Evolutionary conservation across 1,140 invertebrate species (phyloP).

Genomic region (Meloidogyne exigua): DNA sequence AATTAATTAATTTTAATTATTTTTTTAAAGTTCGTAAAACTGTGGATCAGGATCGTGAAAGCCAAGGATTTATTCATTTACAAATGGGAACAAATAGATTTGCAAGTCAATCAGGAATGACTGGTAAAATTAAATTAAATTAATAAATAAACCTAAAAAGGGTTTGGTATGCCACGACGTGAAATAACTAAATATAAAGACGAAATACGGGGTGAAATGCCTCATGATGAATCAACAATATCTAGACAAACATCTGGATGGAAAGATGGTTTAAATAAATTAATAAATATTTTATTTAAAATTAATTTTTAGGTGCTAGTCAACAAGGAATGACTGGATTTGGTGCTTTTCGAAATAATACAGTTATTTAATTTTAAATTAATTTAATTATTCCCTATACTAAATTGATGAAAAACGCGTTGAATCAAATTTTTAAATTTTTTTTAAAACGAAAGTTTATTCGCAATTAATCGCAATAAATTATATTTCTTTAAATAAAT

Average conservation of each 20-base stretch:
- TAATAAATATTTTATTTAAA: constrained; percentile 18
- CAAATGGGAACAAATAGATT: constrained; percentile 62
- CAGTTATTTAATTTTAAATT: constrained; percentile 32
- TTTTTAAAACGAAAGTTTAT: no score
- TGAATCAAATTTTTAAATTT: no score
- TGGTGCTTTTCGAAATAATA: constrained; percentile 63
- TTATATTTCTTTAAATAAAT: no score
- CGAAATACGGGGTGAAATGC: constrained; percentile 63
- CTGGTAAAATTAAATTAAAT: constrained; percentile 27
- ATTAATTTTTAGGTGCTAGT: constrained; percentile 52
- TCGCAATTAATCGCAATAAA: no score
- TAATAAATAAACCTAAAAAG: constrained; percentile 1
- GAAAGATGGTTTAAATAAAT: constrained; percentile 52
- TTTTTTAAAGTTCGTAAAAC: constrained; percentile 61
- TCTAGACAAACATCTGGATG: constrained; percentile 60
- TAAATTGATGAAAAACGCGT: no score
- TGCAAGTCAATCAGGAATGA: constrained; percentile 62
- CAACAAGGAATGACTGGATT: constrained; percentile 63
- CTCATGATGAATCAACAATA: constrained; percentile 59
- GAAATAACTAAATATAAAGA: constrained; percentile 64
- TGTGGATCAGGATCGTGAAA: constrained; percentile 59
- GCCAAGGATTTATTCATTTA: constrained; percentile 63
- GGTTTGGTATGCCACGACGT: constrained; percentile 63
- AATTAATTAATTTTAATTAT: no score
- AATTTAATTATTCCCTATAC: no score